These are phyloP conservation scores for Rhinolophus sinicus DNA, from an alignment of 2,113 vertebrate genomes.

Conservation along the genomic window DNA sequence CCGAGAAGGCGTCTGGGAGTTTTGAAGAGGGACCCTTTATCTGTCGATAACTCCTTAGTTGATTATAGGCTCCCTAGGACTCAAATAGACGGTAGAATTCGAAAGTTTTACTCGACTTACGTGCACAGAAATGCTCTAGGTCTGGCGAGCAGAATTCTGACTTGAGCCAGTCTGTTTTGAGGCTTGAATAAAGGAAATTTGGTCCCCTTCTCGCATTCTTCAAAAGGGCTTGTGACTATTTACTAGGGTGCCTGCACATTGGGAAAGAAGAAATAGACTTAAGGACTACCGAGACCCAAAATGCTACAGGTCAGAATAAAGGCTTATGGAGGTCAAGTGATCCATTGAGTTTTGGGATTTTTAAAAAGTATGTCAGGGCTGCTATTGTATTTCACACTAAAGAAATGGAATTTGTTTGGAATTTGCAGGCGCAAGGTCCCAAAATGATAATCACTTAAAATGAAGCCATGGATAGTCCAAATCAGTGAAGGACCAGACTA, in stretches of 20 bases:
- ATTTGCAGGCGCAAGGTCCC: slow-evolving; percentile 99
- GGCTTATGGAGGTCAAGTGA: background rate
- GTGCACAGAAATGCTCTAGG: background rate
- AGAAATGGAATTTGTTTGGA: slow-evolving; percentile 97
- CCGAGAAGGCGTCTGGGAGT: background rate
- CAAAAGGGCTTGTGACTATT: background rate
- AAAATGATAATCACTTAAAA: slow-evolving; percentile 96
- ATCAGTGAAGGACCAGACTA: slow-evolving; percentile 92
- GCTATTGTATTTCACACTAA: too few species aligned
- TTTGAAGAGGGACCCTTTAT: background rate
- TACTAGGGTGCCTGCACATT: background rate
- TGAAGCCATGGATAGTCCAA: slow-evolving; percentile 94
- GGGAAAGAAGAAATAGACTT: background rate
- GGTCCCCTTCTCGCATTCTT: background rate
- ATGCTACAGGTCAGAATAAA: background rate
- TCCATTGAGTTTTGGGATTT: background rate
- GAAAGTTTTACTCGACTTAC: background rate
- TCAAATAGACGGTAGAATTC: background rate
- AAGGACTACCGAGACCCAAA: background rate
- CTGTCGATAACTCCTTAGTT: background rate
- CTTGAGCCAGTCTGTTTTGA: background rate
- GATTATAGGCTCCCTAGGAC: background rate
- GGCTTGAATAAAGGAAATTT: background rate
- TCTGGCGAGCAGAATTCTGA: background rate
- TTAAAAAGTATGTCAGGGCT: too few species aligned